Evolutionary conservation across 2,888 invertebrate genomes (phyloP).

Genomic region (Agrotis ipsilon): DNA sequence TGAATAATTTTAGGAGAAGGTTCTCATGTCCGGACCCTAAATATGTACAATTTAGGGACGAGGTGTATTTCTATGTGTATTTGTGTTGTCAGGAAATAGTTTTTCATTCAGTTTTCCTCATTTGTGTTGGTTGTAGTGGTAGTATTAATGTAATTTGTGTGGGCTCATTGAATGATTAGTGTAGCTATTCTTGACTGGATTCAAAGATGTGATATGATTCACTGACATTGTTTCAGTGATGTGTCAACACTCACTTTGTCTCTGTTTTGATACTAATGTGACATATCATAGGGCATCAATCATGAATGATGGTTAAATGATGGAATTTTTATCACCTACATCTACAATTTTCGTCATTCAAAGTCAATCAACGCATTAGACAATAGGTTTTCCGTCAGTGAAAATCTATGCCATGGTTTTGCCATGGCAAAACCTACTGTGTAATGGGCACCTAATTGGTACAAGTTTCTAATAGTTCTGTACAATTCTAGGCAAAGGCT

Average conservation of each 20-base stretch:
- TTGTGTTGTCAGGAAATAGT: conserved; percentile 41
- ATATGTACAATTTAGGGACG: conserved; percentile 76
- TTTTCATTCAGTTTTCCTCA: conserved; percentile 42
- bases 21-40: conserved; percentile 75
- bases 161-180: conserved; percentile 39
- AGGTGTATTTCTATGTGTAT: conserved; percentile 66
- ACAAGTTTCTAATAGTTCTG: conserved; percentile 9
- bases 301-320: no score
- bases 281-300: no score
- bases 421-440: no score
- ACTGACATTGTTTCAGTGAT: conserved; percentile 43
- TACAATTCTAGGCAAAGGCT: not conserved
- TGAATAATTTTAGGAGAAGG: conserved; percentile 73
- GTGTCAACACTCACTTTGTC: conserved; percentile 21
- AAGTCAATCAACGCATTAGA: no score
- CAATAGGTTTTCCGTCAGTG: no score
- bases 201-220: conserved; percentile 47
- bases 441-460: no score
- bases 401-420: no score
- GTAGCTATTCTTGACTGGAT: conserved; percentile 35
- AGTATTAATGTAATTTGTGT: conserved; percentile 48
- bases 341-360: no score
- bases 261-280: conserved; percentile 11
- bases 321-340: no score
- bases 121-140: conserved; percentile 2